Conservation (phyloP, 2,113 vertebrate genomes). For the Brachypodius melanocephalos region DNA sequence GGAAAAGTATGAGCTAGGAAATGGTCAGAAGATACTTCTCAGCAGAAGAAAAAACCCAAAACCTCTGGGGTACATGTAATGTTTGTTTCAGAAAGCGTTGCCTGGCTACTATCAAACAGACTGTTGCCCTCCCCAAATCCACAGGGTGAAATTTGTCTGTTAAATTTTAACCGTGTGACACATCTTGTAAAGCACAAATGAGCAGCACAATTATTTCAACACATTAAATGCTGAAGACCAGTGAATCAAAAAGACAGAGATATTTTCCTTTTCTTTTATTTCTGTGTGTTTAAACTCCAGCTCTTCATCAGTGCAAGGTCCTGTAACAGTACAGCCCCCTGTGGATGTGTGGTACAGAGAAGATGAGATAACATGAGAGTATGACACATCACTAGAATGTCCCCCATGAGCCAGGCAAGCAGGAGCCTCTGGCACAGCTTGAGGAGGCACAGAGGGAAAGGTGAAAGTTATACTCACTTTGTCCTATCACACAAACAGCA, state of each 20-base stretch:
- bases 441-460: background rate
- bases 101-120: background rate
- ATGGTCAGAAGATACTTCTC: background rate
- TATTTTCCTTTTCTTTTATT: background rate
- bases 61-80: background rate
- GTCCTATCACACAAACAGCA: background rate
- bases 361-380: background rate
- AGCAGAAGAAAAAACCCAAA: background rate
- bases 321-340: fast-evolving
- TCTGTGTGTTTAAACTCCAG: background rate
- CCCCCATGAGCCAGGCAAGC: background rate
- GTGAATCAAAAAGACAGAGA: background rate
- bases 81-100: background rate
- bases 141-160: background rate
- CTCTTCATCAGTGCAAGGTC: background rate
- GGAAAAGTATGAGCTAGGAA: background rate
- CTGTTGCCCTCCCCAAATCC: background rate
- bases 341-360: background rate
- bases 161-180: background rate
- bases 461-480: background rate
- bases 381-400: background rate
- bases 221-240: background rate
- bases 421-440: background rate
- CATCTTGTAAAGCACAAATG: background rate
- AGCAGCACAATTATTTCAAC: background rate